A percentile compares a stretch with the other conserved stretches of the same genome.
Conservation (phyloP, 2,888 invertebrate species). For the Calameuta idolon region DNA sequence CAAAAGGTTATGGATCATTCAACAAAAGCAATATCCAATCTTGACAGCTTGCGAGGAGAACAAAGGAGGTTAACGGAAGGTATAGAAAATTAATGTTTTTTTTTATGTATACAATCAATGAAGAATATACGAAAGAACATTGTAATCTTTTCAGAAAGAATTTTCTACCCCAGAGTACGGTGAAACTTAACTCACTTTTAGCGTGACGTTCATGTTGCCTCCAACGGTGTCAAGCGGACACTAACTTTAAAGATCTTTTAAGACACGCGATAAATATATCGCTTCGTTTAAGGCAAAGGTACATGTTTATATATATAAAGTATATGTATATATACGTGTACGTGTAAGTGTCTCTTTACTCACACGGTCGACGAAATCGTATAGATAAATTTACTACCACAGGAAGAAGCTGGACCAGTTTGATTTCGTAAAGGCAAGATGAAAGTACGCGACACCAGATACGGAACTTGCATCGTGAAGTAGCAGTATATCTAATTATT, state of each 20-base stretch:
- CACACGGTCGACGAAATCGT: not conserved
- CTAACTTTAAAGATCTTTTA: conserved; percentile 19
- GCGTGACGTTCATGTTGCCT: conserved; percentile 15
- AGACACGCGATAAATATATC: conserved; percentile 15
- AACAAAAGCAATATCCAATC: not conserved
- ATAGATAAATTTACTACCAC: conserved; percentile 7
- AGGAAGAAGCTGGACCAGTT: conserved; percentile 19
- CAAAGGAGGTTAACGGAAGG: not conserved
- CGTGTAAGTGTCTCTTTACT: not conserved
- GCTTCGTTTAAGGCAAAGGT: not conserved
- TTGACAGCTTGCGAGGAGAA: not conserved
- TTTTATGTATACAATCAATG: not conserved
- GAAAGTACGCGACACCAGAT: conserved; percentile 17
- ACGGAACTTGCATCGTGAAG: conserved; percentile 2
- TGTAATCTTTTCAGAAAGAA: not conserved
- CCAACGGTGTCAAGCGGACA: conserved; percentile 11
- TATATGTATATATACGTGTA: not conserved
- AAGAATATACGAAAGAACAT: not conserved
- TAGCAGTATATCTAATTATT: conserved; percentile 3
- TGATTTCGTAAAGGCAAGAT: conserved; percentile 24
- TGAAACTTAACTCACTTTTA: conserved; percentile 17
- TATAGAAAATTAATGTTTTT: not conserved
- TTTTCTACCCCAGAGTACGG: not conserved
- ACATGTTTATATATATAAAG: not conserved
- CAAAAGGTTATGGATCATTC: not conserved